Base-by-base conservation (phyloP, 2,888 invertebrate genomes). In the Tetragonula carbonaria region DNA sequence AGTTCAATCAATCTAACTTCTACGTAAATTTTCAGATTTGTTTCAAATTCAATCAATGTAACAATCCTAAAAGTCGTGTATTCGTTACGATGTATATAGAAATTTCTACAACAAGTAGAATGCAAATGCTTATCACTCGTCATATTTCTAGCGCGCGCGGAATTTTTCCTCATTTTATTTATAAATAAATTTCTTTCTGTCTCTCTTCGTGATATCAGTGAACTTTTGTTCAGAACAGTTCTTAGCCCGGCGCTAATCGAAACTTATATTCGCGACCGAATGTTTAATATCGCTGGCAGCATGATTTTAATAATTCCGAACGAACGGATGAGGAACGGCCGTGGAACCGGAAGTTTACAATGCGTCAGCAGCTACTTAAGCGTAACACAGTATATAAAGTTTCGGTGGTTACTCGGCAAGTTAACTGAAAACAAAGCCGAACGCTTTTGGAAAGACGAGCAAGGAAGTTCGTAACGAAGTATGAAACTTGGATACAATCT, bases 401-500 rank as follows among this genome's bases (percentile, higher is more conserved):
- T 86, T 59, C 78, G 80, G 81, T 67, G 85, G 85, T 89, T 87
- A 84, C 80, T 83, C 74, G 82, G 67, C 76, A 78, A 89, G 89
- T 89, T 91, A 91, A 91, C 90, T 91, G 88, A 90, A 91, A 91
- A 91, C 90, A 90, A 90, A 91, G 88, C 89, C 85, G 70, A 74
- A 80, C 82, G 87, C 86, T 85, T 88, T 85, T 67, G 82, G 84
- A 83, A 86, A 86, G 87, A 85, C 78, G 88, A 82, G 78, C 78
- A 79, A 74, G 78, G 83, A 89, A 89, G 82, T 86, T 90, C 80
- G 81, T 90, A 88, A 90, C 86, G 83, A 89, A 88, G 82, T 88
- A 88, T 80, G 86, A 82, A 90, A 88, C 87, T 90, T 74, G 81
- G 80, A 83, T 81, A 76, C 85, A 86, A 82, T 82, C 86, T 78